Evolutionary conservation across 2,888 invertebrate species (phyloP), one percentile per base, ranked within the genome.

Genomic region (Amphimallon solstitiale): DNA sequence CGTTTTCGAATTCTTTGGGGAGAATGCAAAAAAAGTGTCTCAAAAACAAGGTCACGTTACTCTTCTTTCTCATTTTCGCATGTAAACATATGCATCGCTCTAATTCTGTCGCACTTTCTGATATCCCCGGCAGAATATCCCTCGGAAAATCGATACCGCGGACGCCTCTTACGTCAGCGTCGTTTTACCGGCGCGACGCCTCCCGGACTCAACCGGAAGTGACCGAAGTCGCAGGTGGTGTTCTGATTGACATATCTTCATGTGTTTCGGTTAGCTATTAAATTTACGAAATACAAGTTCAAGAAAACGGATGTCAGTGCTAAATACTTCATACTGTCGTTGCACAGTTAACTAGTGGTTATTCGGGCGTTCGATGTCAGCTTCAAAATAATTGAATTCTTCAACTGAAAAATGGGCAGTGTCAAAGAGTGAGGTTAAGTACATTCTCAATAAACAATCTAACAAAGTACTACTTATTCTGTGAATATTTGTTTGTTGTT

Each of bases 191-290:
- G 75, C 77, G 78, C 80, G 80, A 76, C 78, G 76, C 73, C 75
- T 71, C 70, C 75, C 81, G 81, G 77, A 76, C 75, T 71, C 71
- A 60, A 67, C 76, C 82, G 82, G 80, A 72, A 72, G 65, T 63
- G 65, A 66, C 77, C 83, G 82, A 80, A 75, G 74, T 75, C 77
- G 80, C 81, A 81, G 82, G 81, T 81, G 82, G 79, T 79, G 78
- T 76, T 76, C 80, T 79, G 81, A 81, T 81, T 81, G 81, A 82
- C 81, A 78, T 81, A 80, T 81, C 78, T 79, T 78, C 78, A 79
- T 80, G 77, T 77, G 77, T 78, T 75, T 77, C 54, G 64, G 46
- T 19, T 23, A 40, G 38, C 21, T 54, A 23, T 10, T 14, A 21
- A 54, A 54, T 54, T 54, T 14, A 17, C 21, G 19, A 37, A 21